These are phyloP conservation scores for Pelochelys cantorii DNA, from an alignment of 2,797 vertebrate genomes.

Conservation along the genomic window DNA sequence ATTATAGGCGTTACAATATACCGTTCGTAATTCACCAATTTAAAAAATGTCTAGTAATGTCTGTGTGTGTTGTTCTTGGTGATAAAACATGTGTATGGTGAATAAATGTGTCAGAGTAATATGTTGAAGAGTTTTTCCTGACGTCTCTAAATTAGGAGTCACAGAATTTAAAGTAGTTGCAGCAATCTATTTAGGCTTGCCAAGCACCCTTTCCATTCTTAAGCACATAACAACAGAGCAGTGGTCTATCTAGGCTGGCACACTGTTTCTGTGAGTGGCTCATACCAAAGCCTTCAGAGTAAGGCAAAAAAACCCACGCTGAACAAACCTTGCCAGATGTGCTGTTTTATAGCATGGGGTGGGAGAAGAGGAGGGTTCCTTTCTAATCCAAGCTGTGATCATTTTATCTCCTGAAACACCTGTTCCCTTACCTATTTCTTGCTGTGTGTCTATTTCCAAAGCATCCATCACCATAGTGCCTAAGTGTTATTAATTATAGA, in stretches of 20 bases:
- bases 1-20: neutral
- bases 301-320: conserved; percentile 24
- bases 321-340: conserved; percentile 18
- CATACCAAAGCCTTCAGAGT: conserved; percentile 57
- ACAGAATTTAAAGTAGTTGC: conserved; percentile 43
- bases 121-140: conserved; percentile 12
- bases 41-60: accelerated
- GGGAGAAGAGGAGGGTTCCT: neutral
- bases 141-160: conserved; percentile 37
- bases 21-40: neutral
- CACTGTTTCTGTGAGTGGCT: conserved; percentile 27
- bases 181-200: conserved; percentile 40
- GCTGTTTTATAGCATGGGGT: neutral
- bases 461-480: neutral
- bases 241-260: conserved; percentile 56
- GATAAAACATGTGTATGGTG: neutral
- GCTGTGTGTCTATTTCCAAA: neutral
- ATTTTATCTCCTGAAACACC: neutral
- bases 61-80: neutral
- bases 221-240: conserved; percentile 27
- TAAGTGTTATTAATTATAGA: neutral
- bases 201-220: conserved; percentile 16
- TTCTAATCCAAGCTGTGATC: neutral
- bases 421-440: neutral
- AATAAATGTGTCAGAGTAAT: neutral